Evolutionary conservation across 64 coral and sea anemone species (phyloP).

Genomic region (Pocillopora verrucosa): DNA sequence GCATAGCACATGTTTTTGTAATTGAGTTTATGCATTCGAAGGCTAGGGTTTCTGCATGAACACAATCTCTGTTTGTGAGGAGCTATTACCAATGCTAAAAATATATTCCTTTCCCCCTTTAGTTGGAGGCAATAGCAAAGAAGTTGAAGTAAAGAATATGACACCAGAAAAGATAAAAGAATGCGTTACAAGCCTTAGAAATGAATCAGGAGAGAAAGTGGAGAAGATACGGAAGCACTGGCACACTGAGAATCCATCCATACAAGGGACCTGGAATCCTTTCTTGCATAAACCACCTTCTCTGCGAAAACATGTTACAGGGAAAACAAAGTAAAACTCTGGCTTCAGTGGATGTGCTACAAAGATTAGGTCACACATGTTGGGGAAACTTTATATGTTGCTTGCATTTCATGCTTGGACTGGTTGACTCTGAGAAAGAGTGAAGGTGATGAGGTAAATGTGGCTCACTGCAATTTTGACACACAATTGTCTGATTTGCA

Average conservation of each 20-base stretch:
- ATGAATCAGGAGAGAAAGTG: constrained; percentile 81
- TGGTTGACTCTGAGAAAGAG: no score
- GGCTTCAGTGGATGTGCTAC: neutral
- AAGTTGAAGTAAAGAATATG: constrained; percentile 80
- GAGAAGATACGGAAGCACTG: constrained; percentile 81
- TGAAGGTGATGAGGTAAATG: no score
- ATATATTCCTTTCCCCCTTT: neutral
- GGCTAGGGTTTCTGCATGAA: no score
- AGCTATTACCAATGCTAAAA: no score
- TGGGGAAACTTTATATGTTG: neutral
- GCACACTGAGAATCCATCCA: constrained; percentile 93
- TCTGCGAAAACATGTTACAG: neutral
- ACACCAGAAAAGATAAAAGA: constrained; percentile 61
- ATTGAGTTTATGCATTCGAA: no score
- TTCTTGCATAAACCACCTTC: constrained; percentile 86
- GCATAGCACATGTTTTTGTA: no score
- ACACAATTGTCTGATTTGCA: no score
- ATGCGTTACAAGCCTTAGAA: constrained; percentile 67
- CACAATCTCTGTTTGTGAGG: no score
- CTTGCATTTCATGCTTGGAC: no score
- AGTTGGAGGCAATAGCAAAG: constrained; percentile 94
- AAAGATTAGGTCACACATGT: neutral
- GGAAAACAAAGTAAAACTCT: neutral
- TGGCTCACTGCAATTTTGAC: no score
- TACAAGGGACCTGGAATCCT: constrained; percentile 97